Conservation (phyloP, 2,888 invertebrate species). For the Pristionchus japonicus region DNA sequence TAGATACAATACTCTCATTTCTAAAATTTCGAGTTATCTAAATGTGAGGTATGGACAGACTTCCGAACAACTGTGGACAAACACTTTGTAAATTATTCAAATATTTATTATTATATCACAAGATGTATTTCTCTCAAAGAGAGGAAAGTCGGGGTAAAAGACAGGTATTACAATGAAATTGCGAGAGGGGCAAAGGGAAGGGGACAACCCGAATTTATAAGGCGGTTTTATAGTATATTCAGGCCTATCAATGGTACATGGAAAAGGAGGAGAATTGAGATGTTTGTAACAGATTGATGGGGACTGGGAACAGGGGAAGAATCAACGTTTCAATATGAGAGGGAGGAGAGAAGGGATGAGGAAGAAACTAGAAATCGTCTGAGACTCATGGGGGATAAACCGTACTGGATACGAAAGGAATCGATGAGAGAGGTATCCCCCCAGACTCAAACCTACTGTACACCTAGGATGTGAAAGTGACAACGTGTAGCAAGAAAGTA, state of each 20-base stretch:
- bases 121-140: neutral
- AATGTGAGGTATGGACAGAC: neutral
- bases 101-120: slow-evolving; percentile 25
- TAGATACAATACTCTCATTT: neutral
- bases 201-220: slow-evolving; percentile 6
- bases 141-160: slow-evolving; percentile 6
- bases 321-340: no score
- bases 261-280: neutral
- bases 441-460: neutral
- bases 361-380: neutral
- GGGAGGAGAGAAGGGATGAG: neutral
- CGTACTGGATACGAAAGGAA: neutral
- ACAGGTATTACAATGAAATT: neutral
- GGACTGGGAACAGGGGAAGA: neutral
- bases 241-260: slow-evolving; percentile 28
- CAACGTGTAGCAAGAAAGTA: neutral
- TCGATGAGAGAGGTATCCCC: neutral
- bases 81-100: neutral
- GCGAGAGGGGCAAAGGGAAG: neutral
- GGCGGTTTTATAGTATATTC: slow-evolving; percentile 6
- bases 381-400: neutral
- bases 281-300: slow-evolving; percentile 30
- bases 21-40: neutral
- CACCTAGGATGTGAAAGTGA: neutral
- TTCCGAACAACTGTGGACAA: neutral